These are phyloP conservation scores for Hanleya hanleyi DNA, from an alignment of 2,888 invertebrate genomes.

Conservation along the genomic window DNA sequence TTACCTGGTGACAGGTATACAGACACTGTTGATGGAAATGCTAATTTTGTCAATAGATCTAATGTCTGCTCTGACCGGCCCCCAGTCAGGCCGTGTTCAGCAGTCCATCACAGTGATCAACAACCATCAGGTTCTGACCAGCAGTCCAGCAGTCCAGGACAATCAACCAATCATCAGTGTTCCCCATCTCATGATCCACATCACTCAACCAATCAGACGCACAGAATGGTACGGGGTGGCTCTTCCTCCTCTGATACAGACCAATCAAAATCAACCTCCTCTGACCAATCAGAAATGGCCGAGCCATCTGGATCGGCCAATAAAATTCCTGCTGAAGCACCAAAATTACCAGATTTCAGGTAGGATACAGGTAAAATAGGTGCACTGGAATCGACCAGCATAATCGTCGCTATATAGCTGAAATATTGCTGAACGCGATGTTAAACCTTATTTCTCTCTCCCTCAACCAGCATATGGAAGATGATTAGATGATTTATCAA, in stretches of 20 bases:
- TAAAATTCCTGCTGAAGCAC: background rate
- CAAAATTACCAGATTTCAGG: slow-evolving; percentile 15
- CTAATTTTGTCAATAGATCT: background rate
- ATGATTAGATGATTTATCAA: too few species aligned
- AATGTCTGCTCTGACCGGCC: background rate
- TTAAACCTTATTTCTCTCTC: too few species aligned
- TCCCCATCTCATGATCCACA: background rate
- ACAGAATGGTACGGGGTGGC: background rate
- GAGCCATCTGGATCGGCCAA: background rate
- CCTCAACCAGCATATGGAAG: too few species aligned
- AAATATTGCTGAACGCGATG: too few species aligned
- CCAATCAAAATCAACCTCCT: slow-evolving; percentile 9
- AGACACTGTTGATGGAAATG: background rate
- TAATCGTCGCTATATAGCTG: too few species aligned
- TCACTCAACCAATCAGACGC: background rate
- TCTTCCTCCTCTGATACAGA: background rate
- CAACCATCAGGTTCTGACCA: background rate
- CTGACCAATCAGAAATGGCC: background rate
- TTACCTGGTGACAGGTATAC: background rate
- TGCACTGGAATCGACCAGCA: too few species aligned
- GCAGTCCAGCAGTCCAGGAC: background rate
- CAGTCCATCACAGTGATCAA: background rate
- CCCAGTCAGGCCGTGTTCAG: background rate
- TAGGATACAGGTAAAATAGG: too few species aligned
- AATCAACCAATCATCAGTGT: slow-evolving; percentile 3